Evolutionary conservation across 2,113 vertebrate genomes (phyloP).

Genomic region (Clarias magur): DNA sequence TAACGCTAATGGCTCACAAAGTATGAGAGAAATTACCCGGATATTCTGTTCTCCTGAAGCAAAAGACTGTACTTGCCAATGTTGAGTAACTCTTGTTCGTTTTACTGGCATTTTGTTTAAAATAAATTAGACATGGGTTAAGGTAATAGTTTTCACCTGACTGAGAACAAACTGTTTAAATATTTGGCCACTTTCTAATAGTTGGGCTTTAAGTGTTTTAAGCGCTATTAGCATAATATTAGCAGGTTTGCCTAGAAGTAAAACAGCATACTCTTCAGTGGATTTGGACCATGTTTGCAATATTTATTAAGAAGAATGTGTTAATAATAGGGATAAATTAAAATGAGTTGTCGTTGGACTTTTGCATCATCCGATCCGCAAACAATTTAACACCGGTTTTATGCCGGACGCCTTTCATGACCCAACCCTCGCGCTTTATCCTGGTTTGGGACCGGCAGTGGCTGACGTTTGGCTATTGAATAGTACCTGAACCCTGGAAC

Average conservation of each 20-base stretch:
- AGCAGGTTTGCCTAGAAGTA: not conserved
- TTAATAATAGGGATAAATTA: not conserved
- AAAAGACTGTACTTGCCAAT: not conserved
- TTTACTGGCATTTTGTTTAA: not conserved
- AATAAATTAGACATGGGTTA: not conserved
- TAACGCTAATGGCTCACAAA: not conserved
- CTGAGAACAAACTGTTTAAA: not conserved
- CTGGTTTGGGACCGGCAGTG: too few relatives aligned
- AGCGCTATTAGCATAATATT: not conserved
- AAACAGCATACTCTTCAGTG: not conserved
- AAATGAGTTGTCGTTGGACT: too few relatives aligned
- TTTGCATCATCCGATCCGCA: too few relatives aligned
- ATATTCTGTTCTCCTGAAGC: not conserved
- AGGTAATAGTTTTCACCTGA: not conserved
- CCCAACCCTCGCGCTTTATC: too few relatives aligned
- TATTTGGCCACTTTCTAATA: not conserved
- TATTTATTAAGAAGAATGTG: not conserved
- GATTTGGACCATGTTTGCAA: not conserved
- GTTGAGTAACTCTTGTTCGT: constrained; percentile 5
- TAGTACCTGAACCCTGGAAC: too few relatives aligned
- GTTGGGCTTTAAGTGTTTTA: not conserved
- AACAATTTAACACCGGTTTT: too few relatives aligned
- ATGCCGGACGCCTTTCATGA: too few relatives aligned
- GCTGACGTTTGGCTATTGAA: too few relatives aligned
- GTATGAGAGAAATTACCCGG: not conserved